Base-by-base conservation (phyloP, 2,888 invertebrate genomes). In the Tachina lurida region DNA sequence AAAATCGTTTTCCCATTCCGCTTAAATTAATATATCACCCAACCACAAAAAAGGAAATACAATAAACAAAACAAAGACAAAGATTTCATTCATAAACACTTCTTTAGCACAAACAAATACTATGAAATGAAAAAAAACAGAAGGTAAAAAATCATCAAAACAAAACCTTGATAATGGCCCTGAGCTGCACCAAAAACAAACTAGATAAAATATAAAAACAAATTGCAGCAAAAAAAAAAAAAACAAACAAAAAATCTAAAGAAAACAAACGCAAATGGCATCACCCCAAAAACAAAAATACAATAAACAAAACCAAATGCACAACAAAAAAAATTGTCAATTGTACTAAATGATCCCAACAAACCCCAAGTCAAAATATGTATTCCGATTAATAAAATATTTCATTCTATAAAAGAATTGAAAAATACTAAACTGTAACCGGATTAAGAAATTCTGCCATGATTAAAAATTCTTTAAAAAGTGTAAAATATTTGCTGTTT, bases 91-190 rank as follows among this genome's bases (percentile, higher is more conserved):
- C 76, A 75, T 74, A 71, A 75, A 65, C 63, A 54, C 65, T n/a
- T 19, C 52, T 81, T 52, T 45, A 39, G 19, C 52, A 54, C 12
- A 52, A 15, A 39, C 70, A 79, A 75, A 78, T 83, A 86, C 85
- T 79, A 83, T 60, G 17, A 86, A 75, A 79, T 47, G 73, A 62
- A 80, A 71, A 41, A 80, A n/a, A 68, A 68, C 19, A 31, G 10
- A 65, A 41, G 58, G 39, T 19, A 60, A 73, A 67, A 52, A 47
- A 70, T 74, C 63, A 76, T 79, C 80, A 86, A 84, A 84, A 84
- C 76, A 87, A 84, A 87, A 87, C 84, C 84, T 87, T 87, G 87
- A 84, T 84, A 87, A 87, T 87, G 84, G 78, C 87, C 84, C 77
- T 87, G 86, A 86, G 63, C 39, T 65, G n/a, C 31, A 81, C 52